Evolutionary conservation across 2,113 vertebrate genomes (phyloP).

Genomic region (Labrus mixtus): DNA sequence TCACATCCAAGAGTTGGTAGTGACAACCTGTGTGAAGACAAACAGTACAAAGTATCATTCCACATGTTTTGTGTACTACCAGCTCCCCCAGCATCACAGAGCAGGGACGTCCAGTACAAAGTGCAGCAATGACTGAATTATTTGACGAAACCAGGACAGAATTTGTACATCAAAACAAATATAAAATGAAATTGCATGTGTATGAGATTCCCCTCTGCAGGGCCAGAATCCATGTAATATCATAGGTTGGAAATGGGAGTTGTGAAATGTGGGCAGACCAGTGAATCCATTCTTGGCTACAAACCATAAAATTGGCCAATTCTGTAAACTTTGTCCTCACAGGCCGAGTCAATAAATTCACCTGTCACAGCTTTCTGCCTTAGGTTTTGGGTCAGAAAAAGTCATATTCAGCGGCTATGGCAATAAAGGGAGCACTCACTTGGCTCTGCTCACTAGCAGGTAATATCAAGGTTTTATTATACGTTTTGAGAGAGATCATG

Average conservation of each 20-base stretch:
- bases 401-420: not conserved
- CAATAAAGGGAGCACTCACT: not conserved
- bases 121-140: not conserved
- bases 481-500: rapidly evolving
- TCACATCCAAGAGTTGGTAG: slow-evolving; percentile 8
- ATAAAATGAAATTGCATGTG: not conserved
- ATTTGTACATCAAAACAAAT: not conserved
- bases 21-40: slow-evolving; percentile 12
- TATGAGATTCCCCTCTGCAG: not conserved
- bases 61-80: slow-evolving; percentile 1
- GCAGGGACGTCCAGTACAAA: slow-evolving; percentile 7
- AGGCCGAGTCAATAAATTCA: slow-evolving; percentile 31
- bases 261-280: not conserved
- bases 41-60: not conserved
- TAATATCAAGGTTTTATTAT: slow-evolving; percentile 21
- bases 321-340: slow-evolving; percentile 49
- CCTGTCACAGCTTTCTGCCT: not conserved
- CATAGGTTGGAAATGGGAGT: not conserved
- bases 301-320: slow-evolving; percentile 33
- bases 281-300: not conserved
- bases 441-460: slow-evolving; percentile 58
- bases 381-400: not conserved
- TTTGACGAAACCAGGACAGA: not conserved
- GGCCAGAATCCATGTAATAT: slow-evolving; percentile 16
- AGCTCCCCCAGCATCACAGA: slow-evolving; percentile 60